Conservation (phyloP, 2,113 vertebrate species). For the Rattus rattus region DNA sequence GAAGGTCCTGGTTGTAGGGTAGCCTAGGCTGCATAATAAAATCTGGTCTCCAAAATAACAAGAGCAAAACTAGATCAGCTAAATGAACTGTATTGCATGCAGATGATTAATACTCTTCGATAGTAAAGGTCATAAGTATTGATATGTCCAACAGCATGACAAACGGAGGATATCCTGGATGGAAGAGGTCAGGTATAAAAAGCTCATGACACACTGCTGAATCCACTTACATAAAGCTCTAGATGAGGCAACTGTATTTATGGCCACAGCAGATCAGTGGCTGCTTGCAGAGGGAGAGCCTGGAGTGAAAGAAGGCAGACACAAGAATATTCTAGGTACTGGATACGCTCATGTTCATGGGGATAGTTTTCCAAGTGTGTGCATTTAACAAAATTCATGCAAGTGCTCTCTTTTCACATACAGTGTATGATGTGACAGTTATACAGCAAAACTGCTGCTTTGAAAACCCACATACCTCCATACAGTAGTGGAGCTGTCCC, state of each 20-base stretch:
- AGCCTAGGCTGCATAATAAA: neutral
- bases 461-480: neutral
- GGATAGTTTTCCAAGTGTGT: neutral
- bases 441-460: neutral
- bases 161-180: conserved; percentile 13
- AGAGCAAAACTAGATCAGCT: neutral
- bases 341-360: neutral
- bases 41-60: neutral
- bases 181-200: conserved; percentile 14
- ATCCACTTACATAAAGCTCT: neutral
- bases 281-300: neutral
- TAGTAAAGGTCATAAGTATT: neutral
- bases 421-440: neutral
- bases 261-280: neutral
- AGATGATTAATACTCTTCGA: conserved; percentile 15
- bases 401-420: neutral
- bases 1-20: neutral
- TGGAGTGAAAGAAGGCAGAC: neutral
- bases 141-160: neutral
- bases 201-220: neutral
- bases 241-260: conserved; percentile 9
- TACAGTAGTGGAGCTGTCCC: neutral
- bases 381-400: neutral
- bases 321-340: neutral
- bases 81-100: neutral